phyloP scores from a whole-genome alignment of 2,888 invertebrate genomes.

The Heliconius hortense region DNA sequence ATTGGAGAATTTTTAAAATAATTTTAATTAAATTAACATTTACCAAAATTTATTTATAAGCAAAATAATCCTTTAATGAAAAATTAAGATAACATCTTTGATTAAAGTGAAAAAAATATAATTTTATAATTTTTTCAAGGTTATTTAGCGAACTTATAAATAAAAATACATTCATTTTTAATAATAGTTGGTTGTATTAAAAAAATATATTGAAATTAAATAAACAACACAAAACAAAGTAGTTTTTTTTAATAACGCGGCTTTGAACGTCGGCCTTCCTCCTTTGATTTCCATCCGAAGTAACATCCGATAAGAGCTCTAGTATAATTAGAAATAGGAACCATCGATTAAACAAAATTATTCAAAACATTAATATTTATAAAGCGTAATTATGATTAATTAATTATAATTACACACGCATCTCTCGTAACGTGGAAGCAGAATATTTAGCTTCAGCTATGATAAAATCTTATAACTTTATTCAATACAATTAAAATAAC shows the following conservation, averaged over 20 bases:
- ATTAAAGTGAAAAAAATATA: neutral
- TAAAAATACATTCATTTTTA: neutral
- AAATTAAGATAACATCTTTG: neutral
- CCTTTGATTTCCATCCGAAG: slow-evolving; percentile 44
- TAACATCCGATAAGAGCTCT: slow-evolving; percentile 35
- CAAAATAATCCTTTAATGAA: neutral
- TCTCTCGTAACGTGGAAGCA: neutral
- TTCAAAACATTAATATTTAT: slow-evolving; percentile 5
- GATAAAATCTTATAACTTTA: neutral
- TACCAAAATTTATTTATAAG: neutral
- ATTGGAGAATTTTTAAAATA: neutral
- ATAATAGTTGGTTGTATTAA: neutral
- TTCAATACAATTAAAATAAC: neutral
- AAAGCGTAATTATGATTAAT: neutral
- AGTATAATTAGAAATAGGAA: slow-evolving; percentile 24
- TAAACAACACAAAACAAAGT: slow-evolving; percentile 26
- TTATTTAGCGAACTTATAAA: neutral
- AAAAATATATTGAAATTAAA: neutral
- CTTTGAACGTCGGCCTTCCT: slow-evolving; percentile 32
- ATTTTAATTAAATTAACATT: neutral
- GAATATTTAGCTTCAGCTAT: too few relatives aligned
- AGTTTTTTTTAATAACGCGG: slow-evolving; percentile 3
- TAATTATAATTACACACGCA: slow-evolving; percentile 8
- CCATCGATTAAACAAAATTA: slow-evolving; percentile 28
- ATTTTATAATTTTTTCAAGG: neutral